Evolutionary conservation across 2,888 invertebrate genomes (phyloP), one percentile per base, ranked within the genome.

Genomic region (Machimus atricapillus): DNA sequence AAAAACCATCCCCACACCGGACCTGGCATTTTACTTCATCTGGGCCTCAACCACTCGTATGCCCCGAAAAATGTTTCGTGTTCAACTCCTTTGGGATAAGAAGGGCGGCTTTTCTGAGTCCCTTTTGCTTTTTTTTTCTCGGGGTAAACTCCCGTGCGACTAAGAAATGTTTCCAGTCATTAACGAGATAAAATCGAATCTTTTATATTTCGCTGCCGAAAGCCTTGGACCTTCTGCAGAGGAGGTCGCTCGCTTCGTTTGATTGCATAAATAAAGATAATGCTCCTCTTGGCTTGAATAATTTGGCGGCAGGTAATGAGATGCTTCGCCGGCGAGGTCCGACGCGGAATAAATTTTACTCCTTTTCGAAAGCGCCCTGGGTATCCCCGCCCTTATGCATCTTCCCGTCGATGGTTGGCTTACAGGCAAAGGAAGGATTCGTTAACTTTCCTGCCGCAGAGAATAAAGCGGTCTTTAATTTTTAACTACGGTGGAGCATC

Each of bases 161-260:
- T 46, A 85, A 73, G 85, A 85, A 85, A 74, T 43, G 46, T 85
- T 85, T 85, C 85, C 73, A 85, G 74, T 85, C 85, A 85, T 85
- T 85, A 85, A 74, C 74, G 52, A 85, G 85, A 85, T 85, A 85
- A 73, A 85, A 85, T 85, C 85, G 74, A 73, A 74, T 73, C 66
- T 56, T 81, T 82, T 66, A 82, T 58, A 79, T 79, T 58, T 82
- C 27, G 82, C 34, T n/a, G 37, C 56, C n/a, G 34, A 66, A 82
- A 82, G 56, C 19, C 37, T 37, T 37, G 19, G 23, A 56, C 16
- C 2, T 23, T 27, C 37, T 34, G 56, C 14, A 37, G 37, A n/a
- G 52, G 52, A 23, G 78, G 9, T 14, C n/a, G n/a, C 82, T 23
- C 12, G 14, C 58, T 58, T n/a, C 58, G 58, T 82, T 81, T 58